Evolutionary conservation across 2,797 vertebrate genomes (phyloP), one percentile per base, ranked within the genome.

Genomic region (Chelonia mydas): DNA sequence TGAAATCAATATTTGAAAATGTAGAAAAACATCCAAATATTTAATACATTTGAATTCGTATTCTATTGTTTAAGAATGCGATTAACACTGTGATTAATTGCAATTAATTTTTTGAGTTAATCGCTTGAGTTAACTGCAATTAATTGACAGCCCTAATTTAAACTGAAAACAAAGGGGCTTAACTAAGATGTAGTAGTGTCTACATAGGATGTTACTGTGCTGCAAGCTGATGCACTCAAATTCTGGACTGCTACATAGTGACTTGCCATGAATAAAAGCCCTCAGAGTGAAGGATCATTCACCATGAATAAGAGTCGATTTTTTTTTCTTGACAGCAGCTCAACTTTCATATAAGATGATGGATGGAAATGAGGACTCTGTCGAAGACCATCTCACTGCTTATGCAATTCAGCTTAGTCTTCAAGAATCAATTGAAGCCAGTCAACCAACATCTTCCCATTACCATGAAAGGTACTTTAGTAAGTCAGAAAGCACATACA

Each of bases 401-500:
- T 99, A 98, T 94, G 99, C 98, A 77, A 95, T 99, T 95, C 98
- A 96, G 76, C 98, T 99, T 95, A 99, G 98, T 95, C 97, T 99
- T 94, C 98, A 99, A 93, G 99, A 99, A 89, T 98, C 98, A 59
- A 92, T 95, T 93, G 98, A 96, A 95, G 89, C 93, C 90, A 96
- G 90, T n/a, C 81, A 90, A 83, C 82, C 78, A n/a, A 50, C 37
- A 17, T 83, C 96, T 92, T 88, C 92, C 23, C 87, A 76, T 72
- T 96, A 88, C 93, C 93, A 92, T 74, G 96, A 98, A 96, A 98
- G 99, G 99, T 99, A 98, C 53, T 25, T 47, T 53, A 59, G 49
- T 7, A 23, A 19, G 15, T 79, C 41, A 65, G 50, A 59, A 50
- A 86, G 55, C 47, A 3, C n/a, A 25, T 54, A 23, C 51, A 21